Base-by-base conservation (phyloP, 2,113 vertebrate genomes). In the Crotalus horridus region DNA sequence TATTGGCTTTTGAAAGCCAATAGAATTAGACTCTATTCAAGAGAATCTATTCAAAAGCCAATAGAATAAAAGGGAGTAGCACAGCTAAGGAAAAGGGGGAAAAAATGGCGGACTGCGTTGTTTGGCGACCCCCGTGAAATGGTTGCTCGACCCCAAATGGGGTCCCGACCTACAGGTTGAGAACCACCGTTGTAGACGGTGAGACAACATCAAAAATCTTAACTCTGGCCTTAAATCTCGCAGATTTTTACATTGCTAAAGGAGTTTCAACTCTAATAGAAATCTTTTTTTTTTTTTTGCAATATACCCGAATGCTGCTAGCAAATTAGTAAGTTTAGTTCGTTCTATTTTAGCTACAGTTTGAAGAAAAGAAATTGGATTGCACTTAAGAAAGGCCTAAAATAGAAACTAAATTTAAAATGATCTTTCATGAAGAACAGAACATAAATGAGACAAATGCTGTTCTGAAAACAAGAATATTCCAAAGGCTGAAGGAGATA, bases 351-450 rank as follows among this genome's bases (percentile, higher is more conserved):
- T 96, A 97, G 96, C 89, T 59, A 96, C 90, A 61, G 92, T 92
- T 95, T 96, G 91, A 92, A 96, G 95, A 96, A 97, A 85, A 96
- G 94, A 94, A 88, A 94, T 92, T 51, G 33, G 94, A 90, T 96
- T 95, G 97, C 85, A 95, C 56, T 95, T 96, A 95, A 97, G 97
- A 97, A 94, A 55, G 61, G 55, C 92, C 93, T 95, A 90, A 97
- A 97, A 98, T 95, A 97, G 96, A 96, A 98, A 94, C 59, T 96
- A 93, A 89, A 96, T 93, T 95, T 94, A 91, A 95, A 95, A 95
- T 81, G 94, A 96, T 89, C 94, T 91, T 90, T 85, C 90, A 56
- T 24, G 46, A 56, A 92, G 92, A 94, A 94, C 89, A 94, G 69
- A 95, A 95, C 26, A 94, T 12, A n/a, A 95, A 56, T 5, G 94